Evolutionary conservation across 2,888 invertebrate genomes (phyloP), one percentile per base, ranked within the genome.

Genomic region (Acleris sparsana): DNA sequence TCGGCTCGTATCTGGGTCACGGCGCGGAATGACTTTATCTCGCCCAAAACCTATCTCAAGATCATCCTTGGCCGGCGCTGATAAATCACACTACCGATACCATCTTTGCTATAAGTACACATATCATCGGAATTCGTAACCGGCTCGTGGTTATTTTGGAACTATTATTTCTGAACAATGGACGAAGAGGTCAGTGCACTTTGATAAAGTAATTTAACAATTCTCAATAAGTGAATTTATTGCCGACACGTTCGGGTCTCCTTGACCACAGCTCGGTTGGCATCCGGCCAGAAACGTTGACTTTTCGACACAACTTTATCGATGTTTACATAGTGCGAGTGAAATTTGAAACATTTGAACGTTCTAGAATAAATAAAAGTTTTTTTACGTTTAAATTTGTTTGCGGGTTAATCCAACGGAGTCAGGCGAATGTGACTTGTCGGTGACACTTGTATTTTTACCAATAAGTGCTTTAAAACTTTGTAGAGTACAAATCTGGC

Each of bases 141-240:
- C n/a, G 51, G 59, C 46, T 33, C 59, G 57, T 52, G 16, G 60
- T 49, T 57, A 17, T 62, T 62, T 68, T 53, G 39, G 52, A 52
- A 61, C 11, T 39, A 44, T 67, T 57, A 66, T 70, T 63, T 67
- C 63, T 43, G 53, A 69, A 69, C 69, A 53, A 81, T 82, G 80
- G 77, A 76, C 16, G 79, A 73, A 69, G 78, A 83, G 85, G 84
- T 85, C 82, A 80, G 78, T 83, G 80, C 70, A 72, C 81, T 78
- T 69, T 71, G 64, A 64, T 64, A 60, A 60, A 29, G 53, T 53
- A 61, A 65, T 61, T 61, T 52, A 49, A 56, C 55, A 56, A 49
- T 25, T 60, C 55, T 61, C 49, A 33, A 43, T 70, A 73, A 62
- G 62, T 61, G 48, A 69, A 70, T 72, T 72, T 70, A 75, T 69